Conservation (phyloP, 2,888 invertebrate genomes). For the Petrolisthes cinctipes region DNA sequence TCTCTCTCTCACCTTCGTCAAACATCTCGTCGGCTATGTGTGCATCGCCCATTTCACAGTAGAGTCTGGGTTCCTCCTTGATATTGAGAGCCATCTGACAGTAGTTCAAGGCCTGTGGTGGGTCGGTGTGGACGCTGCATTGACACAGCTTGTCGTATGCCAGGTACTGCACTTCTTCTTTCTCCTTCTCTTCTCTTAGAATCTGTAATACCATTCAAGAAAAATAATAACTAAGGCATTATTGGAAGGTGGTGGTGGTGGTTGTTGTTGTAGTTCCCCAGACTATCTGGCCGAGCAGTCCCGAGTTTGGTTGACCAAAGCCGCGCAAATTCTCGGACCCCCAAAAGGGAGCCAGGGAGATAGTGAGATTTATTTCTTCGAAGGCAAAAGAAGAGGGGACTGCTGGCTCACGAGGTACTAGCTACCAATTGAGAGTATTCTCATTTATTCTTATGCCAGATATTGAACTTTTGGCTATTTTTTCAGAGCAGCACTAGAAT, state of each 20-base stretch:
- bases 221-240: not conserved
- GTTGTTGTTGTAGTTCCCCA: no score
- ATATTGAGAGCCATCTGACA: constrained; percentile 86
- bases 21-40: constrained; percentile 89
- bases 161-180: constrained; percentile 79
- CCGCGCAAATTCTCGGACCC: not conserved
- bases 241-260: not conserved
- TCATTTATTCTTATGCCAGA: no score
- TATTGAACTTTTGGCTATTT: no score
- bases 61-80: constrained; percentile 80
- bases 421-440: no score
- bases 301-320: no score
- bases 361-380: no score
- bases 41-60: constrained; percentile 94
- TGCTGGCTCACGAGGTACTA: not conserved
- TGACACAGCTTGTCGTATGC: constrained; percentile 85
- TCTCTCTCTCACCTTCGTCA: constrained; percentile 78
- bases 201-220: constrained; percentile 68
- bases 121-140: constrained; percentile 80
- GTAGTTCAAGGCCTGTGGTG: constrained; percentile 79
- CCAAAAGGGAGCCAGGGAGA: not conserved
- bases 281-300: no score
- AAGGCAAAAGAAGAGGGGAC: not conserved
- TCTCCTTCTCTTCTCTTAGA: constrained; percentile 78
- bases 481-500: no score